These are phyloP conservation scores for Tamias sibiricus DNA, from an alignment of 2,113 vertebrate genomes.

Conservation along the genomic window DNA sequence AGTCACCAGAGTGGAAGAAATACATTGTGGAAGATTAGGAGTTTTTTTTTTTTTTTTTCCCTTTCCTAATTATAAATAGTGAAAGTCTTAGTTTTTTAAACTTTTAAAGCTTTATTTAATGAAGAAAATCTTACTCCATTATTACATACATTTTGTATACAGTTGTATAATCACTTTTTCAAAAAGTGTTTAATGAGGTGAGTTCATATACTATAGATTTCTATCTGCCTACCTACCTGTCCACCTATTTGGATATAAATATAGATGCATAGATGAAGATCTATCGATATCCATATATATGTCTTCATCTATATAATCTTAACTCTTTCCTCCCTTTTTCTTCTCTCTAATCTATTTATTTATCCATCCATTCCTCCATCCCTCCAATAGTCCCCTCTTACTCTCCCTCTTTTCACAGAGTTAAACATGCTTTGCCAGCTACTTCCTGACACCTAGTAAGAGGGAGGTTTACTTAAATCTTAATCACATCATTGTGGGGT, in stretches of 20 bases:
- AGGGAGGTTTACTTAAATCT: constrained; percentile 58
- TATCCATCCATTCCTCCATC: background rate
- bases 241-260: background rate
- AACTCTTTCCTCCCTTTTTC: background rate
- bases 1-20: background rate
- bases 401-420: background rate
- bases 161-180: background rate
- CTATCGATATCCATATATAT: background rate
- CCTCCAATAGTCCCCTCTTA: background rate
- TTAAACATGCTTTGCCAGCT: constrained; percentile 20
- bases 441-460: constrained; percentile 28
- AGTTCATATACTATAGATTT: background rate
- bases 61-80: background rate
- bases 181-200: constrained; percentile 25
- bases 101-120: constrained; percentile 11
- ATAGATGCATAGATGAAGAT: background rate
- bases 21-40: background rate
- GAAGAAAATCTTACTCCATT: constrained; percentile 29
- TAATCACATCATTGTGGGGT: constrained; percentile 46
- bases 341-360: background rate
- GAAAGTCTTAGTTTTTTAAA: constrained; percentile 12
- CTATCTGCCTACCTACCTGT: background rate
- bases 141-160: background rate
- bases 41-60: background rate
- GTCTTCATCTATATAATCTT: constrained; percentile 25